phyloP scores from a whole-genome alignment of 2,797 vertebrate genomes.

The Capromys pilorides region DNA sequence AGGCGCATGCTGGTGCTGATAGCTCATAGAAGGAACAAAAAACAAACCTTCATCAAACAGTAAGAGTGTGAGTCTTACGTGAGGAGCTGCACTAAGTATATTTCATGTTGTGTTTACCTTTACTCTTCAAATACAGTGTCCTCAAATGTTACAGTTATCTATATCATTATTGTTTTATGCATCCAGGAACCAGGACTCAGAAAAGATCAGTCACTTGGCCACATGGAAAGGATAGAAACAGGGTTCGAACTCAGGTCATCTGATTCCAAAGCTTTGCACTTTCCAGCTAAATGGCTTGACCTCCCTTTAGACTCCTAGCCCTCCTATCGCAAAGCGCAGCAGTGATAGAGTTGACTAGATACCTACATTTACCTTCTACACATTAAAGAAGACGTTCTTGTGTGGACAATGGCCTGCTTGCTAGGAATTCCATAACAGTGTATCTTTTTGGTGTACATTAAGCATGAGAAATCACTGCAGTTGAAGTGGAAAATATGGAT shows the following conservation, averaged over 20 bases:
- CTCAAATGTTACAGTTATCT: conserved; percentile 3
- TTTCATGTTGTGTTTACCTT: background rate
- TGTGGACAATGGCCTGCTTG: background rate
- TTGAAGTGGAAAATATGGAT: background rate
- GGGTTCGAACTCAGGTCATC: background rate
- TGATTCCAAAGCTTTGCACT: background rate
- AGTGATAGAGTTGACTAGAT: background rate
- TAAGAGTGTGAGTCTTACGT: background rate
- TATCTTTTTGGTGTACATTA: background rate
- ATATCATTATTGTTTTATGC: background rate
- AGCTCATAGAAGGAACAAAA: background rate
- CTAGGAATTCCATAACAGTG: conserved; percentile 9
- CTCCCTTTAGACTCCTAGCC: background rate
- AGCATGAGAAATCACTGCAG: background rate
- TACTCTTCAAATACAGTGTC: background rate
- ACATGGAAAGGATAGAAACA: background rate
- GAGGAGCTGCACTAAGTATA: background rate
- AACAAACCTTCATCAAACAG: conserved; percentile 21
- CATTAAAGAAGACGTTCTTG: background rate
- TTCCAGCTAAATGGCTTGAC: background rate
- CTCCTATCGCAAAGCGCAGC: background rate
- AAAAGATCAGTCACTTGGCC: background rate
- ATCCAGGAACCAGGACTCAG: background rate
- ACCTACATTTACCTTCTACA: background rate
- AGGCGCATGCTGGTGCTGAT: background rate